phyloP scores from a whole-genome alignment of 2,888 invertebrate species.

The Pammene fasciana region DNA sequence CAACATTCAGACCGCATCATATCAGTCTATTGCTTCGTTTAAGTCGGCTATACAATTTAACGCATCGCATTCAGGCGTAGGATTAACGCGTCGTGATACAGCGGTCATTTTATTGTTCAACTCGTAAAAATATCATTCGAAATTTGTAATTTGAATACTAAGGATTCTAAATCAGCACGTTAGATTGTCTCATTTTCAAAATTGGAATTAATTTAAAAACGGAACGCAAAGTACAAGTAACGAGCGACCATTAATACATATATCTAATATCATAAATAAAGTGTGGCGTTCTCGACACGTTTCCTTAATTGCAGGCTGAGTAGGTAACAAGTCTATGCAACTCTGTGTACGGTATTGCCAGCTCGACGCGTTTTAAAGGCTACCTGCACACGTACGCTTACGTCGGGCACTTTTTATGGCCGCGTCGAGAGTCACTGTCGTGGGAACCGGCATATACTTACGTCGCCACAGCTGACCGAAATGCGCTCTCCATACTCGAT shows the following conservation, averaged over 20 bases:
- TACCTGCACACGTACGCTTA: slow-evolving; percentile 79
- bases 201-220: slow-evolving; percentile 48
- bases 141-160: slow-evolving; percentile 46
- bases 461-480: slow-evolving; percentile 81
- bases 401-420: slow-evolving; percentile 80
- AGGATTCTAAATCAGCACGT: slow-evolving; percentile 54
- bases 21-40: slow-evolving; percentile 67
- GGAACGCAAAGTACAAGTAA: slow-evolving; percentile 48
- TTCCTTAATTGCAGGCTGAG: slow-evolving; percentile 60
- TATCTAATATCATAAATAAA: slow-evolving; percentile 52
- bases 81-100: slow-evolving; percentile 60
- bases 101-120: slow-evolving; percentile 54
- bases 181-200: too few species aligned
- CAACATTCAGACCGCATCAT: slow-evolving; percentile 62
- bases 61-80: slow-evolving; percentile 63
- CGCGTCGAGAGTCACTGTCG: slow-evolving; percentile 77
- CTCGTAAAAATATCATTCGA: slow-evolving; percentile 49
- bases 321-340: slow-evolving; percentile 53
- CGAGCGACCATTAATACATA: slow-evolving; percentile 45
- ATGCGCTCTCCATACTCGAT: slow-evolving; percentile 82
- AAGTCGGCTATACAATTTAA: slow-evolving; percentile 72
- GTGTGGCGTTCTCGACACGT: slow-evolving; percentile 51
- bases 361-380: slow-evolving; percentile 71
- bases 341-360: slow-evolving; percentile 62
- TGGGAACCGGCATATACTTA: slow-evolving; percentile 82